Evolutionary conservation across 2,113 vertebrate genomes (phyloP).

Genomic region (Ornithorhynchus anatinus): DNA sequence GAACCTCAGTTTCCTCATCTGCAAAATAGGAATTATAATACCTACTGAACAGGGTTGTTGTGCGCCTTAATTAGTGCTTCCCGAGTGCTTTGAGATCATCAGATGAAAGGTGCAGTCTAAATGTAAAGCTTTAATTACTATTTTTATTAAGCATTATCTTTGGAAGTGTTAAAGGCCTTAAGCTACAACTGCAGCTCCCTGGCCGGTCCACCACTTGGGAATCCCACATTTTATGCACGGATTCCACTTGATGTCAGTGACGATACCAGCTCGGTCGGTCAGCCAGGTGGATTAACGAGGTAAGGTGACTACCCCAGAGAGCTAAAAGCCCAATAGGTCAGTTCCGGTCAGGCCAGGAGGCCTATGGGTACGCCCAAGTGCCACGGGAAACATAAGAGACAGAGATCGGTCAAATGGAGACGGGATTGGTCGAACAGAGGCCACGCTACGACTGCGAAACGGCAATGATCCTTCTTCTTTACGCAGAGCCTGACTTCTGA

Average conservation of each 20-base stretch:
- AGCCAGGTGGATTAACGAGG: background rate
- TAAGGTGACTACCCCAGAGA: background rate
- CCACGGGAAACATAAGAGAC: slow-evolving; percentile 3
- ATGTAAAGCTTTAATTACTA: slow-evolving; percentile 44
- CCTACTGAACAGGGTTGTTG: background rate
- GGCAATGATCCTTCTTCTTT: no score
- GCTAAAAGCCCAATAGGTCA: background rate
- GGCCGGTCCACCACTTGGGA: no score
- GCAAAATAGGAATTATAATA: slow-evolving; percentile 38
- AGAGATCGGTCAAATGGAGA: no score
- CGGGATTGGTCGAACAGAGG: slow-evolving; percentile 12
- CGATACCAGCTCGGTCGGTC: background rate
- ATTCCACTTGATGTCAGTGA: no score
- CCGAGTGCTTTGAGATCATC: slow-evolving; percentile 30
- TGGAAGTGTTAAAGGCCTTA: slow-evolving; percentile 11
- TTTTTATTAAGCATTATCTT: slow-evolving; percentile 35
- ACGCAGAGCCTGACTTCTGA: no score
- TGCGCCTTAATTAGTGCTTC: slow-evolving; percentile 42
- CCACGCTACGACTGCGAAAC: background rate
- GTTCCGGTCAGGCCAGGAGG: slow-evolving; percentile 12
- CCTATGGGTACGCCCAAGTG: slow-evolving; percentile 13
- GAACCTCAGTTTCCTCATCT: slow-evolving; percentile 32
- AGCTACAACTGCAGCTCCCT: background rate
- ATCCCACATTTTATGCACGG: no score
- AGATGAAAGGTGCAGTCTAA: slow-evolving; percentile 46